Conservation (phyloP, 2,797 vertebrate species). For the Sylvilagus floridanus region DNA sequence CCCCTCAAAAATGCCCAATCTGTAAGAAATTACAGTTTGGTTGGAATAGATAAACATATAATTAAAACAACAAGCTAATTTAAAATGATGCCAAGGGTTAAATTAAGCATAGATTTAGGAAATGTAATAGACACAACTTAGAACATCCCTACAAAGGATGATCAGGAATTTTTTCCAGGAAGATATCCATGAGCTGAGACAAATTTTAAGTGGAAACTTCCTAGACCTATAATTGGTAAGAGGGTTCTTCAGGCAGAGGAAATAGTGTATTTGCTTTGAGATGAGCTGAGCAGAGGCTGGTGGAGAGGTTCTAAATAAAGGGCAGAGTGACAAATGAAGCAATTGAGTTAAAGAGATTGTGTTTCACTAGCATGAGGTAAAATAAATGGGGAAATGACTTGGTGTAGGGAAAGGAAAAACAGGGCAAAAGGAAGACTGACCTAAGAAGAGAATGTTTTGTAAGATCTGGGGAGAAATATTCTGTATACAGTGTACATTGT, state of each 20-base stretch:
- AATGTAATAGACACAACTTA: not conserved
- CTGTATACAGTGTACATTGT: accelerated
- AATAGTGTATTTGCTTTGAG: not conserved
- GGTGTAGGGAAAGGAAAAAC: not conserved
- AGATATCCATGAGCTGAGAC: not conserved
- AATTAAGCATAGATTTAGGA: not conserved
- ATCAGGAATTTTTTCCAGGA: not conserved
- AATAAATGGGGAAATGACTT: not conserved
- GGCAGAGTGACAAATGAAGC: not conserved
- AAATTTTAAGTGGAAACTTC: not conserved
- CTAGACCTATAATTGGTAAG: not conserved
- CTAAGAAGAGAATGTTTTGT: not conserved
- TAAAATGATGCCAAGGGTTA: not conserved
- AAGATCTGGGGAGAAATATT: not conserved
- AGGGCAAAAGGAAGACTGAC: not conserved
- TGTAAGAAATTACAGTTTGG: not conserved
- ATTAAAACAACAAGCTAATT: not conserved
- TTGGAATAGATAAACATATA: not conserved
- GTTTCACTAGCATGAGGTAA: not conserved
- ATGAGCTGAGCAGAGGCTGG: not conserved
- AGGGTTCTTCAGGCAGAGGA: accelerated
- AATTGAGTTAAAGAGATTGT: not conserved
- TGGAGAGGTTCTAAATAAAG: not conserved
- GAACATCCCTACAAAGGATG: not conserved
- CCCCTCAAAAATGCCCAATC: not conserved